Conservation (phyloP, 2,113 vertebrate genomes). For the Odontesthes bonariensis region DNA sequence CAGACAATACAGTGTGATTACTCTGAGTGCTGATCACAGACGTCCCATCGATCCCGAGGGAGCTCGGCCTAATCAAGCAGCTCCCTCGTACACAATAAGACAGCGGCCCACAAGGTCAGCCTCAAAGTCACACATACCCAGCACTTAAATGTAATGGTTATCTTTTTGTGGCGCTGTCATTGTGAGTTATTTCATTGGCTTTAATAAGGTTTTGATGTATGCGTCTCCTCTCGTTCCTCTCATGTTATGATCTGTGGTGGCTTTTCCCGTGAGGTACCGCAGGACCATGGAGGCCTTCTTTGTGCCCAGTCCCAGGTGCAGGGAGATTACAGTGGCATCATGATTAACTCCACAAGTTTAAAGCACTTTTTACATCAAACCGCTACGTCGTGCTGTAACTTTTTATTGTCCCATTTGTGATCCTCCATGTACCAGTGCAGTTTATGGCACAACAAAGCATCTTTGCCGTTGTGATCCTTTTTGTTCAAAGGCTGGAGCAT, state of each 20-base stretch:
- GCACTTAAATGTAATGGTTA: conserved; percentile 74
- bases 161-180: conserved; percentile 77
- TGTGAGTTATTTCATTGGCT: conserved; percentile 75
- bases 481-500: conserved; percentile 5
- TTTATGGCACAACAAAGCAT: conserved; percentile 1
- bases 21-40: conserved; percentile 74
- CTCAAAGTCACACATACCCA: conserved; percentile 73
- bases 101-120: conserved; percentile 71
- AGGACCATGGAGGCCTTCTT: conserved; percentile 28
- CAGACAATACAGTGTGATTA: conserved; percentile 71
- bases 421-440: background rate
- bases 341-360: conserved; percentile 55
- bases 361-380: conserved; percentile 44
- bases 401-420: conserved; percentile 27
- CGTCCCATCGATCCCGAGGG: conserved; percentile 72
- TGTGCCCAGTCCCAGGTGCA: conserved; percentile 8
- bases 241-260: conserved; percentile 55
- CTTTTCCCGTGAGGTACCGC: conserved; percentile 47
- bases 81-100: conserved; percentile 61
- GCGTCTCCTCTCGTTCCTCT: conserved; percentile 45
- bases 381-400: background rate
- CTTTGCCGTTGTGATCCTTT: conserved; percentile 7
- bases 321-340: conserved; percentile 23
- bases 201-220: conserved; percentile 81
- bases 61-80: conserved; percentile 65